phyloP scores from a whole-genome alignment of 23 tunicate genomes.

The Diplosoma virens region DNA sequence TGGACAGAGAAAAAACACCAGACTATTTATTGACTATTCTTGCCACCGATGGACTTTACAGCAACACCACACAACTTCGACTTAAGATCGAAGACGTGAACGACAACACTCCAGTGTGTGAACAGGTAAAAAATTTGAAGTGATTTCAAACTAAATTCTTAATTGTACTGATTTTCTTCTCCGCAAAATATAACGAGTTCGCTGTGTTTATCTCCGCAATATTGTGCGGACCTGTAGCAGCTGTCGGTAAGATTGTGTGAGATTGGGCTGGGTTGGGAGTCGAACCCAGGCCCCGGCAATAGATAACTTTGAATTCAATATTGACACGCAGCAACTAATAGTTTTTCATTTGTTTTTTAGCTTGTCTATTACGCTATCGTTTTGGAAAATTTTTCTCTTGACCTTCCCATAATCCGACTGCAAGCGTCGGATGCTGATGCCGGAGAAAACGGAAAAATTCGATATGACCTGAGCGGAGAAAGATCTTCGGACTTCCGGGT shows the following conservation, averaged over 20 bases:
- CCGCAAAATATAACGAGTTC: too few relatives aligned
- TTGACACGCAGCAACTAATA: too few relatives aligned
- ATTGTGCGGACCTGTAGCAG: too few relatives aligned
- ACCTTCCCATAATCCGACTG: background rate
- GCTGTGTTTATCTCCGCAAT: too few relatives aligned
- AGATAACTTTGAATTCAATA: too few relatives aligned
- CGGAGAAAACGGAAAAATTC: background rate
- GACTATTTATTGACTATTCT: slow-evolving; percentile 33
- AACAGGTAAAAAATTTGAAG: too few relatives aligned
- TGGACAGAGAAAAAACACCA: slow-evolving; percentile 39
- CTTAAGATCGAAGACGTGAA: slow-evolving; percentile 41
- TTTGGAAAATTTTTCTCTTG: slow-evolving; percentile 11
- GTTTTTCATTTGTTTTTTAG: too few relatives aligned
- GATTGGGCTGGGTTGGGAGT: too few relatives aligned
- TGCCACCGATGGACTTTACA: slow-evolving; percentile 39
- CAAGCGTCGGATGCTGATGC: slow-evolving; percentile 20
- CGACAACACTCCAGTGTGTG: slow-evolving; percentile 58
- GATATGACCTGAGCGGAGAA: slow-evolving; percentile 4
- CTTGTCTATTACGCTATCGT: background rate
- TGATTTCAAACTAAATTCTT: too few relatives aligned
- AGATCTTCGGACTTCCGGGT: slow-evolving; percentile 5
- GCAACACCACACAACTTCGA: slow-evolving; percentile 8
- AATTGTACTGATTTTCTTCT: too few relatives aligned
- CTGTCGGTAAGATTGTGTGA: too few relatives aligned
- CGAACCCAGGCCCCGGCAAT: too few relatives aligned